Evolutionary conservation across 2,888 invertebrate genomes (phyloP).

Genomic region (Microdon myrmicae): DNA sequence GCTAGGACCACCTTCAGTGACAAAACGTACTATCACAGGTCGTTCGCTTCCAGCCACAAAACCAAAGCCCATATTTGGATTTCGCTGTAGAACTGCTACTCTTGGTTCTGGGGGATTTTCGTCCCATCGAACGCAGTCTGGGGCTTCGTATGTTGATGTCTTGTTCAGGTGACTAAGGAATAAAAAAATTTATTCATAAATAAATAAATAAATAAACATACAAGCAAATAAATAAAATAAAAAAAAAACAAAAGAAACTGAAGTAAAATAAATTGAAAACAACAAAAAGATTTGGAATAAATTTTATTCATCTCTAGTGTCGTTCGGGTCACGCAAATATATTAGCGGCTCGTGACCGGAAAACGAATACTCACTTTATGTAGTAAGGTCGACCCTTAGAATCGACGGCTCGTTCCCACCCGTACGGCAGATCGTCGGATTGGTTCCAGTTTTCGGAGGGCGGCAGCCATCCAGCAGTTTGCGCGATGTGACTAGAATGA

Average conservation of each 20-base stretch:
- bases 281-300: no score
- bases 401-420: constrained; percentile 91
- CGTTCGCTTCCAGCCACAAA: constrained; percentile 96
- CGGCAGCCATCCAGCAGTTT: constrained; percentile 88
- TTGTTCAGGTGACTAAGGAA: constrained; percentile 78
- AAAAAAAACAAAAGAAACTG: no score
- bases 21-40: constrained; percentile 90
- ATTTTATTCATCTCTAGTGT: no score
- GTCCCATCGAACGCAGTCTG: constrained; percentile 73
- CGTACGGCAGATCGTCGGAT: constrained; percentile 80
- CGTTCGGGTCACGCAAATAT: background rate
- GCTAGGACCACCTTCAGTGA: constrained; percentile 91
- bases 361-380: constrained; percentile 74
- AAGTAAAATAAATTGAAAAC: no score
- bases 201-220: constrained; percentile 6
- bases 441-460: constrained; percentile 84
- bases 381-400: constrained; percentile 81
- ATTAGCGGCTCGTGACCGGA: background rate
- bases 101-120: constrained; percentile 81
- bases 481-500: constrained; percentile 79
- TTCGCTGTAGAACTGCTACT: constrained; percentile 78
- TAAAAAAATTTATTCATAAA: constrained; percentile 9
- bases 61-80: constrained; percentile 87
- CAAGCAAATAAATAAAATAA: no score
- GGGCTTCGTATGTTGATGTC: constrained; percentile 92